Evolutionary conservation across 2,888 invertebrate genomes (phyloP).

Genomic region (Diarsia brunnea): DNA sequence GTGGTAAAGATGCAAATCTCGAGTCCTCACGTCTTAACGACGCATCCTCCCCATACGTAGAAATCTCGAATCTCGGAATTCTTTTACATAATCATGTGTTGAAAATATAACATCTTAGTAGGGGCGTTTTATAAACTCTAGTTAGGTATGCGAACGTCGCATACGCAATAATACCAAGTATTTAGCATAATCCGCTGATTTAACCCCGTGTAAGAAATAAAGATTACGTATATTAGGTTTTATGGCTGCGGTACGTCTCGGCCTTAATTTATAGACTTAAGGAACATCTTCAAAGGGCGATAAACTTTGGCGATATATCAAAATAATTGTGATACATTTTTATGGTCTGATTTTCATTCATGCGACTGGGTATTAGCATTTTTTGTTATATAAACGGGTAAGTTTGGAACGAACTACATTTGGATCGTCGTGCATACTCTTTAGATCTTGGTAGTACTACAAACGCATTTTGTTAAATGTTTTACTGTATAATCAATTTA

Average conservation of each 20-base stretch:
- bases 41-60: slow-evolving; percentile 82
- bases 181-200: slow-evolving; percentile 87
- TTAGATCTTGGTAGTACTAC: no score
- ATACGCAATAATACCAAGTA: slow-evolving; percentile 82
- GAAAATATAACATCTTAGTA: slow-evolving; percentile 89
- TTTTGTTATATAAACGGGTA: slow-evolving; percentile 41
- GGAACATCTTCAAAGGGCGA: slow-evolving; percentile 68
- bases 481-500: neutral
- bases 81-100: slow-evolving; percentile 90
- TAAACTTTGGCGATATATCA: slow-evolving; percentile 65
- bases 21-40: slow-evolving; percentile 84
- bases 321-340: slow-evolving; percentile 66
- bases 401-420: no score
- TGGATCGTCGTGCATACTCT: no score
- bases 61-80: slow-evolving; percentile 86
- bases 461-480: neutral
- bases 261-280: slow-evolving; percentile 68
- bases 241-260: slow-evolving; percentile 63
- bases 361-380: slow-evolving; percentile 52
- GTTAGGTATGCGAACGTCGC: slow-evolving; percentile 81
- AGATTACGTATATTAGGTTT: slow-evolving; percentile 74
- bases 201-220: slow-evolving; percentile 72
- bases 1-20: slow-evolving; percentile 86
- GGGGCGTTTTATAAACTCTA: slow-evolving; percentile 82
- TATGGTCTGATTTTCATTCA: slow-evolving; percentile 63